Evolutionary conservation across 2,888 invertebrate species (phyloP), one percentile per base, ranked within the genome.

Genomic region (Cantharis lateralis): DNA sequence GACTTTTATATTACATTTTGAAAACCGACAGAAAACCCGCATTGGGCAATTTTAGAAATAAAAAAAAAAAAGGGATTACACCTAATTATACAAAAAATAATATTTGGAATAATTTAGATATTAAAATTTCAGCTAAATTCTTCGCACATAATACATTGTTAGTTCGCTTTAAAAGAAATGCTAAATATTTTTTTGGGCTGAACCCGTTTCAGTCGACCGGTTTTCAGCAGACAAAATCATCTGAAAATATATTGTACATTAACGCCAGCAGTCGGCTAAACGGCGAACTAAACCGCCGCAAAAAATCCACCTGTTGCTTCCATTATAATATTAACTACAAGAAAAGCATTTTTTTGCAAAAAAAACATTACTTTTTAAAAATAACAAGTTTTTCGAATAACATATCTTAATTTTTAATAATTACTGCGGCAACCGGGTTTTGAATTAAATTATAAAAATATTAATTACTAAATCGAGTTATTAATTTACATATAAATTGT

Each of bases 251-350:
- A 16, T 64, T 80, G 82, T 79, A 84, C 81, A 83, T 85, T 85
- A 85, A 85, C 86, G 87, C 87, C 87, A 85, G 85, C 87, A 86
- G 85, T 86, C 83, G 85, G 82, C 79, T 78, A 84, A 86, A 82
- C 83, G 79, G 79, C 74, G 84, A 85, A 87, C 86, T 85, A 82
- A 83, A 80, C 81, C 80, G 75, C 80, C 82, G 82, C 81, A 81
- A 81, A 82, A 81, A 84, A 82, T 83, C 83, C 85, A 86, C 87
- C 86, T 87, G 87, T 87, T 87, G 87, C 82, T 79, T 26, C 69
- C 70, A 70, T 64, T 71, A 70, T 24, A 24, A 24, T 83, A 84
- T 82, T 84, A 83, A 66, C 77, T 82, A 72, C 77, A 68, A 15
- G n/a, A 48, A 61, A 66, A 68, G 61, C 13, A 66, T 73, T 74